Base-by-base conservation (phyloP, 1,140 invertebrate genomes). In the Wiebesia pumilae region DNA sequence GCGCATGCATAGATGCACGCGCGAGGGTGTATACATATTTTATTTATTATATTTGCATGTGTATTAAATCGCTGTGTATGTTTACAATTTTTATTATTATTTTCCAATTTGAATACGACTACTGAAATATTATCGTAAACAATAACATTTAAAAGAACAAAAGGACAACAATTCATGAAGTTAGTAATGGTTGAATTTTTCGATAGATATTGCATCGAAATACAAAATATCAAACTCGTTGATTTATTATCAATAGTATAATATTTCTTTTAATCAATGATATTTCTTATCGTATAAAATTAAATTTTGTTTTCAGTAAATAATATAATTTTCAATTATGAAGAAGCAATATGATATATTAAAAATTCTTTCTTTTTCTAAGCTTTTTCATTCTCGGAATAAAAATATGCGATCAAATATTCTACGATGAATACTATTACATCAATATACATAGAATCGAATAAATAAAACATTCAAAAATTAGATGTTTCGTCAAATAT, bases 11-110 rank as follows among this genome's bases (percentile, higher is more conserved):
- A n/a, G n/a, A n/a, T n/a, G n/a, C n/a, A n/a, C n/a, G n/a, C n/a
- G n/a, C n/a, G n/a, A n/a, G n/a, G n/a, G n/a, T n/a, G n/a, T n/a
- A 73, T 27, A 40, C 21, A 40, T 67, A 65, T 43, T 77, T 84
- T 54, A 67, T 38, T 77, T 87, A 81, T 83, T 38, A 86, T 81
- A 77, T 69, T 87, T 87, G 86, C 86, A 87, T 87, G 86, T 81
- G 54, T 67, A 73, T 47, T 35, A 40, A 78, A 83, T 62, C 38
- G 43, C 43, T 86, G 54, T 35, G 67, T 10, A 83, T 62, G 6
- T 62, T 54, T 62, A 14, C 0, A 47, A 71, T 78, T 67, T 77
- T 33, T 54, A 40, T 58, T 79, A 27, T 47, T 71, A 6, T 67
- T 77, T 71, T 51, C 21, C 3, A 51, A 67, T 21, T 38, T 51